Percentiles rank a stretch among this genome's conserved stretches.
These are phyloP conservation scores for Parelbella ahira DNA, from an alignment of 2,888 invertebrate species.

Conservation along the genomic window DNA sequence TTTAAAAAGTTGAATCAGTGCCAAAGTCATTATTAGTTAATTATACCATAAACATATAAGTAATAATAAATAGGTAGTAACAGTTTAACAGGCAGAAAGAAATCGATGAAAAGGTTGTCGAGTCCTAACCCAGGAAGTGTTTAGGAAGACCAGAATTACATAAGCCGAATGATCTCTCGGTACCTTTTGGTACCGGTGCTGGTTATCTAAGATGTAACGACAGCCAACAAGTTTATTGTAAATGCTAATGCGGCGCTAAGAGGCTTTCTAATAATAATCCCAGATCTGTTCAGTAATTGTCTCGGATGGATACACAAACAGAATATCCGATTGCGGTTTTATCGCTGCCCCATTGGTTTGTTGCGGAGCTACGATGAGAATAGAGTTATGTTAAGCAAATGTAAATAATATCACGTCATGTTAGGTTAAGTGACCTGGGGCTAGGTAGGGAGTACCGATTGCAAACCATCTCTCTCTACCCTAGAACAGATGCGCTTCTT, in stretches of 20 bases:
- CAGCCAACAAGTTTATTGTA: conserved; percentile 14
- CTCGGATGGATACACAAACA: conserved; percentile 59
- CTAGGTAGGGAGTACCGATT: no score
- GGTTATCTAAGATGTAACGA: conserved; percentile 17
- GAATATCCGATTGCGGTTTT: conserved; percentile 58
- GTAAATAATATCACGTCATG: no score
- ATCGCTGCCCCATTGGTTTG: conserved; percentile 30
- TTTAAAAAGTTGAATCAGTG: no score
- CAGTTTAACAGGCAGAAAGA: no score
- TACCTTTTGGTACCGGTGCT: conserved; percentile 5
- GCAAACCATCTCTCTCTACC: no score
- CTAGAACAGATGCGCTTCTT: no score
- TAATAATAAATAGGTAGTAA: no score
- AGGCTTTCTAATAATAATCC: conserved; percentile 32
- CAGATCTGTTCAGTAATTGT: conserved; percentile 47
- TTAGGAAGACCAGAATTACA: conserved; percentile 19
- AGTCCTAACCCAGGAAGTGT: conserved; percentile 7
- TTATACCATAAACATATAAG: no score
- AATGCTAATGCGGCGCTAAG: conserved; percentile 21
- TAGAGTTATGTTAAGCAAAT: no score
- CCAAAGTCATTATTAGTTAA: no score
- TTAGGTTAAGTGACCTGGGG: no score
- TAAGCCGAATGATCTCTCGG: conserved; percentile 15
- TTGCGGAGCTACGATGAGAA: conserved; percentile 2
- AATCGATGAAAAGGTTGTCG: conserved; percentile 27